A percentile compares a stretch with the other conserved stretches of the same genome.
Evolutionary conservation across 1,140 invertebrate genomes (phyloP).

Genomic region (Ceratoteleas bidentatus): DNA sequence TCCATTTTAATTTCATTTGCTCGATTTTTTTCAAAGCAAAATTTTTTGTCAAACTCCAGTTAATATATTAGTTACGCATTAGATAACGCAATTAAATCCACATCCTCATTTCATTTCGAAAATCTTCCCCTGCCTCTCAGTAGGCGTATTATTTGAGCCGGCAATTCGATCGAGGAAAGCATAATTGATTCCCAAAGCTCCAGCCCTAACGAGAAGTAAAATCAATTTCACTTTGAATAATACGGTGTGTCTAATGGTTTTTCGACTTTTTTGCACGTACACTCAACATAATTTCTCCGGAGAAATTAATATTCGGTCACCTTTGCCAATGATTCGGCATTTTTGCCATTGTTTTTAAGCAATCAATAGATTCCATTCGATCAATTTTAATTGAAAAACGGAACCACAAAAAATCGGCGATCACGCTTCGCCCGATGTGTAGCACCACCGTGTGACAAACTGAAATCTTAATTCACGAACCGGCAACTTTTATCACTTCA

Average conservation of each 20-base stretch:
- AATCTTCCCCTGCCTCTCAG: constrained; percentile 17
- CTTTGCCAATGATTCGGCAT: too few relatives aligned
- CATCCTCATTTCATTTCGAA: background rate
- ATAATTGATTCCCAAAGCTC: constrained; percentile 19
- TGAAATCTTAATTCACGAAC: background rate
- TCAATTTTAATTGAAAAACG: too few relatives aligned
- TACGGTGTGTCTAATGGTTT: constrained; percentile 33
- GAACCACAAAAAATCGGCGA: too few relatives aligned
- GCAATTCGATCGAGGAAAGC: constrained; percentile 8
- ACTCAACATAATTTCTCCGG: too few relatives aligned
- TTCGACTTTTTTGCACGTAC: constrained; percentile 9
- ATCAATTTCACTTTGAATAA: constrained; percentile 16
- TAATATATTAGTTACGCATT: constrained; percentile 25
- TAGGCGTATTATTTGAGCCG: background rate
- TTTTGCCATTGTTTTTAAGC: too few relatives aligned
- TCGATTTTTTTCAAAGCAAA: too few relatives aligned
- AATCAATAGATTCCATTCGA: too few relatives aligned
- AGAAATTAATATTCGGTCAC: too few relatives aligned
- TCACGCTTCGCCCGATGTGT: too few relatives aligned
- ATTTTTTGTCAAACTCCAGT: background rate
- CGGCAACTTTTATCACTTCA: constrained; percentile 1
- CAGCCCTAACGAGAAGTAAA: background rate
- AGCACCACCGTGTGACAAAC: background rate
- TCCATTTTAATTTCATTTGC: too few relatives aligned
- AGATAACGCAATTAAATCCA: constrained; percentile 27